Evolutionary conservation across 2,113 vertebrate genomes (phyloP).

Genomic region (Etia nguti): DNA sequence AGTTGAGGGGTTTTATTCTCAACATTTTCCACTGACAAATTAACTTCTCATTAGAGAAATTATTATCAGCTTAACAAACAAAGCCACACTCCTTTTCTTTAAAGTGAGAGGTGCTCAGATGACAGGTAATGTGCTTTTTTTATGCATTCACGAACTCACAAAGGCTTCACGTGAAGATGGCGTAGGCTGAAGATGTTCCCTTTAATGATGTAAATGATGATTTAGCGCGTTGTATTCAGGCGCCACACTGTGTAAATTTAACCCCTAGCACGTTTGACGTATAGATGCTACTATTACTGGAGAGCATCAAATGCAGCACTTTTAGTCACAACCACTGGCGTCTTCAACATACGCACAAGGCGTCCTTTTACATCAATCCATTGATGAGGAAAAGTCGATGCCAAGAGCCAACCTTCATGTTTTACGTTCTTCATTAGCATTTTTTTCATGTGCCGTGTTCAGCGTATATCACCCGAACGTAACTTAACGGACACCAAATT

Average conservation of each 20-base stretch:
- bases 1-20: neutral
- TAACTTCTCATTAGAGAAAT: constrained; percentile 12
- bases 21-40: neutral
- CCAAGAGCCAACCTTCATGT: neutral
- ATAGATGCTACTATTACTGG: neutral
- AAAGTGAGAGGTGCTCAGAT: neutral
- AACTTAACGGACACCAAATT: neutral
- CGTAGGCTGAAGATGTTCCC: neutral
- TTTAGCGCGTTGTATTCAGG: neutral
- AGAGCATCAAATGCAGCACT: neutral
- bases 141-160: neutral
- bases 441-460: rapidly evolving
- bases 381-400: neutral
- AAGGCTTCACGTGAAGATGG: neutral
- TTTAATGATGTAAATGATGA: neutral
- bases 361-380: neutral
- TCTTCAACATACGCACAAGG: neutral
- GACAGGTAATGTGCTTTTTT: neutral
- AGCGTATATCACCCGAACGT: rapidly evolving
- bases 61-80: constrained; percentile 3
- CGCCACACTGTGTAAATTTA: neutral
- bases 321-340: neutral
- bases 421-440: neutral
- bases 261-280: neutral
- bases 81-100: neutral